Percentiles rank a stretch among this genome's conserved stretches.
These are phyloP conservation scores for Diplazon laetatorius DNA, from an alignment of 2,888 invertebrate species.

Conservation along the genomic window DNA sequence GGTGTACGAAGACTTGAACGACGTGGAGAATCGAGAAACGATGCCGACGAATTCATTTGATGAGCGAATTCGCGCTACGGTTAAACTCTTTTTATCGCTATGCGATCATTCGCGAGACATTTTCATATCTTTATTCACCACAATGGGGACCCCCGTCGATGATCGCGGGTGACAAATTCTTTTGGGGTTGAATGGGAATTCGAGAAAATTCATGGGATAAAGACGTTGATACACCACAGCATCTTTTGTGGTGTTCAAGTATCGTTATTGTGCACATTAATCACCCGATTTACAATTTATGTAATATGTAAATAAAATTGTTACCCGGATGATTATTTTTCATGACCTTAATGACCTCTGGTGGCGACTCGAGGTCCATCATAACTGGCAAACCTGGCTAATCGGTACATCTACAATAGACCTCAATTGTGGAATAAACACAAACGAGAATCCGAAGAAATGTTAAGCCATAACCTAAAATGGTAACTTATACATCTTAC, in stretches of 20 bases:
- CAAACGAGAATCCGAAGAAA: too few species aligned
- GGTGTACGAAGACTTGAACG: conserved; percentile 13
- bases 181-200: conserved; percentile 19
- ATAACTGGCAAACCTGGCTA: too few species aligned
- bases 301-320: too few species aligned
- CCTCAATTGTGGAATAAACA: too few species aligned
- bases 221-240: background rate
- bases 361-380: too few species aligned
- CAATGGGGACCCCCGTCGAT: conserved; percentile 42
- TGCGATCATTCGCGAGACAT: conserved; percentile 14
- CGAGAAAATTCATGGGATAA: conserved; percentile 28
- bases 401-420: too few species aligned
- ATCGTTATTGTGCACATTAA: background rate
- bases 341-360: too few species aligned
- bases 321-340: too few species aligned
- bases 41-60: conserved; percentile 54
- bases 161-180: conserved; percentile 26
- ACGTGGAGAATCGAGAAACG: conserved; percentile 43
- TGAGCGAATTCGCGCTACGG: conserved; percentile 33
- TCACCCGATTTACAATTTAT: too few species aligned
- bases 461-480: too few species aligned
- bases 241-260: background rate
- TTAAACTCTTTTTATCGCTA: conserved; percentile 58
- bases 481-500: too few species aligned
- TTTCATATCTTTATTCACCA: conserved; percentile 29